Evolutionary conservation across 2,797 vertebrate genomes (phyloP).

Genomic region (Paguma larvata): DNA sequence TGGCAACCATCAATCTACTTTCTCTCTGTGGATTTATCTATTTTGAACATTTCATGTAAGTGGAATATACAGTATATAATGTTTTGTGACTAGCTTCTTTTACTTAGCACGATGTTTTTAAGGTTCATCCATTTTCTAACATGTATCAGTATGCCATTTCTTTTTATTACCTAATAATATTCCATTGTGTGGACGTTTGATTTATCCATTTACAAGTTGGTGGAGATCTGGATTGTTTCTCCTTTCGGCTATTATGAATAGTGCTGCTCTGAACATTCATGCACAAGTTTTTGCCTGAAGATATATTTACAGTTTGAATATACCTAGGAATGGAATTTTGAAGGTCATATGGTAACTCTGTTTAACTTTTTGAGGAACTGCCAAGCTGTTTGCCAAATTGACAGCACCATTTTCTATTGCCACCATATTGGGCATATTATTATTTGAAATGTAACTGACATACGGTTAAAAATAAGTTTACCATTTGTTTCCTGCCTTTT

Average conservation of each 20-base stretch:
- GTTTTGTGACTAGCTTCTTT: background rate
- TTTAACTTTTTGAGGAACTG: conserved; percentile 37
- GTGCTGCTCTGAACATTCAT: background rate
- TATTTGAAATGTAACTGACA: conserved; percentile 25
- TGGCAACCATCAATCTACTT: background rate
- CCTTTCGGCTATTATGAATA: background rate
- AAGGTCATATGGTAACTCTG: background rate
- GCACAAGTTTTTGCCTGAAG: background rate
- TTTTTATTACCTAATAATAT: conserved; percentile 4
- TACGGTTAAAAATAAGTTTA: background rate
- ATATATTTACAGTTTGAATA: background rate
- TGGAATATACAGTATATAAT: background rate
- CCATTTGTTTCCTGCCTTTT: background rate
- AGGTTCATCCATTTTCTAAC: background rate
- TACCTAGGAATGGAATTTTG: background rate
- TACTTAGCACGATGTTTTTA: background rate
- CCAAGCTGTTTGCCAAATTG: background rate
- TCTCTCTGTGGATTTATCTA: background rate
- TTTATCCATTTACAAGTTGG: background rate
- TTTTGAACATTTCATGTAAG: background rate
- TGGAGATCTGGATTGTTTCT: background rate
- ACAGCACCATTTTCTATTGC: background rate
- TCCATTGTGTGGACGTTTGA: background rate
- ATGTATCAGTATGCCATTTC: background rate
- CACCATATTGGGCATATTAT: background rate